Conservation (phyloP, 2,797 vertebrate species). For the Lagorchestes hirsutus region DNA sequence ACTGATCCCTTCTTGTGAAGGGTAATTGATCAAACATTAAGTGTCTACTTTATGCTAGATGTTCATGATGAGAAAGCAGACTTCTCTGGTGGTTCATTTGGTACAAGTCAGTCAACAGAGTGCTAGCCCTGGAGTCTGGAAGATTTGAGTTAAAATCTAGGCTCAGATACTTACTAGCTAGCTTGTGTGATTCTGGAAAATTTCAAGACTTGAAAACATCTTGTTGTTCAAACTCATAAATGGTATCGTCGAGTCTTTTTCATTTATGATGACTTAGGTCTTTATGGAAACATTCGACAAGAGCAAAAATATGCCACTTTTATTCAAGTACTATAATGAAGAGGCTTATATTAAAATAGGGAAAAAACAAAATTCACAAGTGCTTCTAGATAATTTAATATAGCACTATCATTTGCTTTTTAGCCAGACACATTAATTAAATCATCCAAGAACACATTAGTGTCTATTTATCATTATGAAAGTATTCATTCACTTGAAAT, state of each 20-base stretch:
- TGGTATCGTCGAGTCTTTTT: conserved; percentile 51
- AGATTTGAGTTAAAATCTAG: neutral
- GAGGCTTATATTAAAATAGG: conserved; percentile 65
- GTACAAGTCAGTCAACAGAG: neutral
- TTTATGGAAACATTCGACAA: conserved; percentile 71
- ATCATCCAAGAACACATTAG: conserved; percentile 68
- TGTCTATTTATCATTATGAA: conserved; percentile 62
- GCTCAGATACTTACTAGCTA: neutral
- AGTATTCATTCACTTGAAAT: conserved; percentile 61
- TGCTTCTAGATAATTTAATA: conserved; percentile 72
- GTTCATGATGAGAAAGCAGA: neutral
- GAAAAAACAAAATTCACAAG: conserved; percentile 67
- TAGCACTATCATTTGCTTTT: conserved; percentile 53
- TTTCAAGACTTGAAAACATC: neutral
- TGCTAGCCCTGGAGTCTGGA: neutral
- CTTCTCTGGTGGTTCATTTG: neutral
- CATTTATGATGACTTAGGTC: conserved; percentile 72
- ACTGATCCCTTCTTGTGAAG: neutral
- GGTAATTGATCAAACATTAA: neutral
- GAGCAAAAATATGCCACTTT: conserved; percentile 64
- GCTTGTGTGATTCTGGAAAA: neutral
- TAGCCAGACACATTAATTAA: conserved; percentile 60
- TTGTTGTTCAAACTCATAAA: neutral
- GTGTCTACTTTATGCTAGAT: neutral
- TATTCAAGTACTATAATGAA: conserved; percentile 66